A percentile compares a stretch with the other conserved stretches of the same genome.
Evolutionary conservation across 1,140 invertebrate genomes (phyloP).

Genomic region (Micrasema minimum): DNA sequence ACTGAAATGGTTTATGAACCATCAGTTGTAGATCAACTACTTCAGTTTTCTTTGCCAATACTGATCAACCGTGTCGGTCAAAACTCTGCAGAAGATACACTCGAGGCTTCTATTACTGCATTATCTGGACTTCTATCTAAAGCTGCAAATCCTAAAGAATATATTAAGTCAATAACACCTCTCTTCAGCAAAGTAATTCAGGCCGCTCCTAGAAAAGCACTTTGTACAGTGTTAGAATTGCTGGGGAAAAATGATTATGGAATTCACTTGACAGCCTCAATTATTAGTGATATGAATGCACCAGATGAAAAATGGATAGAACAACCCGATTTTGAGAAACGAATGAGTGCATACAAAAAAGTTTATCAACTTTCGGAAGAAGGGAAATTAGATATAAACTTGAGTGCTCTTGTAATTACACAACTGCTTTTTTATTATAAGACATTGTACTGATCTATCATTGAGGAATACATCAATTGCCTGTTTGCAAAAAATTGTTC

Average conservation of each 20-base stretch:
- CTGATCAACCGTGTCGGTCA: conserved; percentile 73
- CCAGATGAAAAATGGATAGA: conserved; percentile 88
- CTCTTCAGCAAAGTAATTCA: conserved; percentile 72
- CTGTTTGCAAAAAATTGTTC: conserved; percentile 75
- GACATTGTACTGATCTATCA: conserved; percentile 83
- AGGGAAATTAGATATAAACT: conserved; percentile 70
- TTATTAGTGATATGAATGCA: conserved; percentile 82
- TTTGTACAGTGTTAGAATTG: conserved; percentile 69
- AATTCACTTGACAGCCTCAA: conserved; percentile 58
- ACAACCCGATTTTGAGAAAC: conserved; percentile 88
- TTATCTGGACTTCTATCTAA: conserved; percentile 79
- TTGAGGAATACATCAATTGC: conserved; percentile 81
- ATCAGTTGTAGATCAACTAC: conserved; percentile 73
- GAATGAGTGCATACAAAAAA: conserved; percentile 78
- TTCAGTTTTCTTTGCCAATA: conserved; percentile 80
- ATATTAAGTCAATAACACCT: conserved; percentile 74
- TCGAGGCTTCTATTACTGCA: conserved; percentile 71
- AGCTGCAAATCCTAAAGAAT: conserved; percentile 71
- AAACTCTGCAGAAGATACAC: conserved; percentile 72
- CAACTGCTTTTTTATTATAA: conserved; percentile 84
- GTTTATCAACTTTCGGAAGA: conserved; percentile 71
- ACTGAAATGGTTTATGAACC: conserved; percentile 77
- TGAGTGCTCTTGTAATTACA: conserved; percentile 80
- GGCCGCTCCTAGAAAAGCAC: conserved; percentile 72
- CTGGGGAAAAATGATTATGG: conserved; percentile 62